phyloP scores from a whole-genome alignment of 92 coral and sea anemone genomes.

The Galaxea fascicularis region DNA sequence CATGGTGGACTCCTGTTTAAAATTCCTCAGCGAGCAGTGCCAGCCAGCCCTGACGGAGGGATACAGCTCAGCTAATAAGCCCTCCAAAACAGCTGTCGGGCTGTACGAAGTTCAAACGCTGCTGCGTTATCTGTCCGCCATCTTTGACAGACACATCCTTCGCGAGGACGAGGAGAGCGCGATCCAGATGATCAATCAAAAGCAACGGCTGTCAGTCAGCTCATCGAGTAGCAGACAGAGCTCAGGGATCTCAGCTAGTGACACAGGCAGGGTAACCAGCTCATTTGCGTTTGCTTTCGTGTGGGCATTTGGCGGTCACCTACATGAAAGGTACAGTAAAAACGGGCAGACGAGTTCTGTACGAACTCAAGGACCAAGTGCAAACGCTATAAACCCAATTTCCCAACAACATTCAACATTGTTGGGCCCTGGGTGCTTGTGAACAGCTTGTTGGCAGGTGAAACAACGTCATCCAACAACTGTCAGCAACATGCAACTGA shows the following conservation, averaged over 20 bases:
- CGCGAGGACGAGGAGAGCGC: conserved; percentile 88
- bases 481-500: too few relatives aligned
- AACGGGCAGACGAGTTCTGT: too few relatives aligned
- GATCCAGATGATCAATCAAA: conserved; percentile 66
- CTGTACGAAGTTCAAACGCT: conserved; percentile 85
- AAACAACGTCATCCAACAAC: too few relatives aligned
- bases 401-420: too few relatives aligned
- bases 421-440: too few relatives aligned
- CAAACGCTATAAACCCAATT: too few relatives aligned
- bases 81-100: conserved; percentile 82
- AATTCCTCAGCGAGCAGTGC: conserved; percentile 78
- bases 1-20: conserved; percentile 79
- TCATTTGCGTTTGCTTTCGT: conserved; percentile 94
- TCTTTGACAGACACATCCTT: conserved; percentile 91
- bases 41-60: conserved; percentile 78
- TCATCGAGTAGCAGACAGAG: conserved; percentile 84
- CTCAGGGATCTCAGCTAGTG: conserved; percentile 91
- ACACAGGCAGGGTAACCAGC: conserved; percentile 82
- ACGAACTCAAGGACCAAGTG: too few relatives aligned
- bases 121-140: conserved; percentile 83
- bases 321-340: conserved; percentile 83
- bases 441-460: too few relatives aligned
- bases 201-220: conserved; percentile 74
- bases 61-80: conserved; percentile 50
- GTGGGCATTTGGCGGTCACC: conserved; percentile 99